Conservation (phyloP, 2,888 invertebrate genomes). For the Acanthoscelides obtectus region DNA sequence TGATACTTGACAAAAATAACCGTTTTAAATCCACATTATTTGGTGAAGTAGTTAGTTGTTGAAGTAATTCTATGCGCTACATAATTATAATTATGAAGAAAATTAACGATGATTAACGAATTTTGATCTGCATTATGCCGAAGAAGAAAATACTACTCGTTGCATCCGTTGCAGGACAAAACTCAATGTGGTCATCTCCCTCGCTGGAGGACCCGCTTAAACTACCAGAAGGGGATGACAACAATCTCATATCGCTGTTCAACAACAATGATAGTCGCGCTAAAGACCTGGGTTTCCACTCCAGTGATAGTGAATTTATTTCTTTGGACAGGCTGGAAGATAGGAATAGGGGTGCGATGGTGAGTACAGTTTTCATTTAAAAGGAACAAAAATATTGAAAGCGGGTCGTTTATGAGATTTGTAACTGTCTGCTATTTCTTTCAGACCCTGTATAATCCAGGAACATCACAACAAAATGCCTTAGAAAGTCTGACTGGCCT, state of each 20-base stretch:
- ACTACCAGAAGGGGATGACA: conserved; percentile 37
- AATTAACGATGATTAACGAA: too few relatives aligned
- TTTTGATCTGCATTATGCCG: too few relatives aligned
- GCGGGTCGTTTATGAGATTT: too few relatives aligned
- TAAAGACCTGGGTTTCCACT: conserved; percentile 43
- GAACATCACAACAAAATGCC: conserved; percentile 30
- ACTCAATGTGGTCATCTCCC: conserved; percentile 31
- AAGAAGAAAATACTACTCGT: too few relatives aligned
- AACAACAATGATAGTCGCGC: conserved; percentile 42
- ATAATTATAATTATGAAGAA: too few relatives aligned
- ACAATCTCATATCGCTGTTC: conserved; percentile 38
- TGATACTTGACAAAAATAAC: too few relatives aligned
- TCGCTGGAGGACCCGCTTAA: conserved; percentile 42
- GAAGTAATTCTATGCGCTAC: too few relatives aligned
- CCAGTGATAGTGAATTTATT: conserved; percentile 45
- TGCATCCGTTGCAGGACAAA: too few relatives aligned
- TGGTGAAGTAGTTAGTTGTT: too few relatives aligned
- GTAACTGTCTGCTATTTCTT: conserved; percentile 5
- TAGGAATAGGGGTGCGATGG: conserved; percentile 39
- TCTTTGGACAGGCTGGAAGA: conserved; percentile 43
- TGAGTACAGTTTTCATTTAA: conserved; percentile 24
- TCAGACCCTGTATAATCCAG: conserved; percentile 42
- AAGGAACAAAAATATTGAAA: too few relatives aligned
- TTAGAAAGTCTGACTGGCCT: conserved; percentile 41
- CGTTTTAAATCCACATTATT: too few relatives aligned